Evolutionary conservation across 1,140 invertebrate genomes (phyloP), one percentile per base, ranked within the genome.

Genomic region (Drosophila saltans): DNA sequence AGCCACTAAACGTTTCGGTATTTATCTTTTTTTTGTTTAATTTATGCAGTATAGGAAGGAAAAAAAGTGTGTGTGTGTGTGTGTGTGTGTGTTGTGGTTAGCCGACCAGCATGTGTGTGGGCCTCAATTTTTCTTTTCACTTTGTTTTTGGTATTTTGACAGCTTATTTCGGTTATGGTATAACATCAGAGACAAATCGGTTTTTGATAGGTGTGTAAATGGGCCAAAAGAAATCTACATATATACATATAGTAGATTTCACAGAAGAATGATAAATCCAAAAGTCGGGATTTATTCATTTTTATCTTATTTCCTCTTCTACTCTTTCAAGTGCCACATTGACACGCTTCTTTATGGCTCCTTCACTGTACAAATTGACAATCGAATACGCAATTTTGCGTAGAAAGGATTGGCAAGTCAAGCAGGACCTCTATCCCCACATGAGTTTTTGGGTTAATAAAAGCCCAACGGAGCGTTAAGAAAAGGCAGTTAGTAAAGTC

Each of bases 401-500:
- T 82, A 78, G 26, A 43, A 52, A 58, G 56, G 62, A 63, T n/a
- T 52, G 45, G 21, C 45, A 52, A 52, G 26, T 52, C 45, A 52
- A 52, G 21, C 45, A 52, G 45, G 21, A 52, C 21, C 45, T 24
- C 8, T 3, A 1, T 48, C 21, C 45, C 9, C 9, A 59, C 16
- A 21, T 24, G 70, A 59, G 40, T 24, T 43, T 65, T 72, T 78
- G 69, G 70, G 64, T 84, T 89, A 89, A 89, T 89, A 90, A 81
- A 89, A 76, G 67, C 28, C 43, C 85, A 89, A 39, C 78, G 67
- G 70, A 75, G 85, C 84, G 81, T 90, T 81, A 65, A 89, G 84
- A 69, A 90, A 88, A 89, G 81, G 85, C 78, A 89, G 75, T 89
- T 89, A 82, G 75, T 59, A 36, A 36, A 80, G 75, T 69, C 66